Evolutionary conservation across 2,797 vertebrate species (phyloP).

Genomic region (Gouania willdenowi): DNA sequence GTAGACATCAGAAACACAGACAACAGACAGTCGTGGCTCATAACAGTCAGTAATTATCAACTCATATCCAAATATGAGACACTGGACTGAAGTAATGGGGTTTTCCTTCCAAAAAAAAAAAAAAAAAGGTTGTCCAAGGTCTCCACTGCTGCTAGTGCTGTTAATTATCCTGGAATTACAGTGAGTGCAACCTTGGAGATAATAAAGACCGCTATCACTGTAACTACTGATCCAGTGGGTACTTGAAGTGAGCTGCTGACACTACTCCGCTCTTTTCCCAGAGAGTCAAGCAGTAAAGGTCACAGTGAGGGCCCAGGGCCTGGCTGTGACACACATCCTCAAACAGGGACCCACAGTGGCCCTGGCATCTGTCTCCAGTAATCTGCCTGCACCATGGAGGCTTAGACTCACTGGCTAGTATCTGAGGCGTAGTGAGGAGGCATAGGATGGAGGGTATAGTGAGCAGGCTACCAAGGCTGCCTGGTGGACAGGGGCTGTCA

Average conservation of each 20-base stretch:
- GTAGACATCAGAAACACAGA: constrained; percentile 39
- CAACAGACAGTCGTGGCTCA: constrained; percentile 24
- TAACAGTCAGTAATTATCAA: constrained; percentile 25
- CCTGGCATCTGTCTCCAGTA: constrained; percentile 91
- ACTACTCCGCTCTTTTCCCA: constrained; percentile 44
- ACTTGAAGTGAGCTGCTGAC: constrained; percentile 47
- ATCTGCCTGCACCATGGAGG: constrained; percentile 75
- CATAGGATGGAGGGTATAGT: constrained; percentile 58
- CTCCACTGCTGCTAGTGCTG: constrained; percentile 12
- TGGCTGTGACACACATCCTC: constrained; percentile 86
- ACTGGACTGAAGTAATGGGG: background rate
- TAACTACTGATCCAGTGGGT: constrained; percentile 25
- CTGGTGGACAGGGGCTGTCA: constrained; percentile 92
- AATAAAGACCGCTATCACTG: constrained; percentile 12
- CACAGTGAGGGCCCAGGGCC: constrained; percentile 84
- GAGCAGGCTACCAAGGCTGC: constrained; percentile 71
- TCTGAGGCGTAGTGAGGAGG: constrained; percentile 68
- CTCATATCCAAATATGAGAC: constrained; percentile 2
- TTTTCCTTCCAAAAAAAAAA: too few species aligned
- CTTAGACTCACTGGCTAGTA: constrained; percentile 80
- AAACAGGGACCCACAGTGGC: constrained; percentile 79
- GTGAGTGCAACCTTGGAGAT: constrained; percentile 22
- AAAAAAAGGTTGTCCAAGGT: background rate
- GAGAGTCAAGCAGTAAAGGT: constrained; percentile 87
- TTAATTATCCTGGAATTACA: constrained; percentile 16